Evolutionary conservation across 2,888 invertebrate genomes (phyloP), one percentile per base, ranked within the genome.

Genomic region (Julus scanicus): DNA sequence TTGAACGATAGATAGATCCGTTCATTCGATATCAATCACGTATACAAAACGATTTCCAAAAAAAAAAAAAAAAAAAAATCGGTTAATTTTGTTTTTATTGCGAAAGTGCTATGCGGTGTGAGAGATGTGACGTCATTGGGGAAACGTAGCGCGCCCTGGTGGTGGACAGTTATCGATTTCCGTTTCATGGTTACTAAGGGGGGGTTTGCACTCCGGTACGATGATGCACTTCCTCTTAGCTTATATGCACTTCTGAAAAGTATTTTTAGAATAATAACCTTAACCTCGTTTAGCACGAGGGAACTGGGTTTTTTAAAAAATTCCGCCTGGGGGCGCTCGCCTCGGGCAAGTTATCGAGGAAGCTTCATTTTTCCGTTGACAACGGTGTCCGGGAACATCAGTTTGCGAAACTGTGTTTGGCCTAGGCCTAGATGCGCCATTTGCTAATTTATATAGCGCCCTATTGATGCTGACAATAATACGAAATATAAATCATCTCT

Each of bases 251-350:
- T 8, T n/a, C 63, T 3, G 8, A 71, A 20, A 71, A 71, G 20
- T 71, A 71, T 71, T 71, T 71, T 71, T 71, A 71, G 71, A 71
- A 20, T 71, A 29, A 20, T 71, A 71, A 71, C 71, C 71, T 71
- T 71, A 71, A 71, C 71, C 71, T 71, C 71, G 71, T 71, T 71
- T 71, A 53, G 53, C 11, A 53, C 53, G 53, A 53, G 3, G 17
- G 2, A 1, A 20, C 20, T 53, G 71, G 29, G 6, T 4, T 1
- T 71, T 29, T 5, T 17, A 53, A 13, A 13, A 53, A 17, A 13
- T 9, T 9, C 53, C 53, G 53, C 29, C 29, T 20, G 29, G 71
- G 71, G 71, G 71, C 71, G 71, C 71, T 29, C 2, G 44, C 44
- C 8, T 44, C 5, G 44, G 44, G 8, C 0, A 44, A 5, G 8